phyloP scores from a whole-genome alignment of 2,797 vertebrate genomes.

The Rhyacichthys aspro region DNA sequence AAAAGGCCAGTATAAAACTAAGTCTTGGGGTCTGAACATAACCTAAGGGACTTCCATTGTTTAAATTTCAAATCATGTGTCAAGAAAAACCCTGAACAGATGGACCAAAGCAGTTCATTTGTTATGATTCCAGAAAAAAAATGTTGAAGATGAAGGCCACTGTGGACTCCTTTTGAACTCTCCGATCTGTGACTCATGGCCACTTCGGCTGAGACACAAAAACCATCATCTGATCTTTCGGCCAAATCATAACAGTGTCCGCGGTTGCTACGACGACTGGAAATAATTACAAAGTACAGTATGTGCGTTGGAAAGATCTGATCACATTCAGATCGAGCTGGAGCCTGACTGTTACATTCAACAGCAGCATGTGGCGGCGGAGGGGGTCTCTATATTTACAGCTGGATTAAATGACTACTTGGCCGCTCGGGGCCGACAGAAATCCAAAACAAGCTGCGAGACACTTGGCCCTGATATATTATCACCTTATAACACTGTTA shows the following conservation, averaged over 20 bases:
- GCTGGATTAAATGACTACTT: neutral
- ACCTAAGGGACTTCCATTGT: neutral
- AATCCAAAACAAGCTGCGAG: slow-evolving; percentile 16
- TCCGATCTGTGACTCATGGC: slow-evolving; percentile 45
- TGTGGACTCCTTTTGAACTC: slow-evolving; percentile 14
- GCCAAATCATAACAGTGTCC: slow-evolving; percentile 58
- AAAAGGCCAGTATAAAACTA: no score
- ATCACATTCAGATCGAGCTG: slow-evolving; percentile 46
- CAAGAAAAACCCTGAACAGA: neutral
- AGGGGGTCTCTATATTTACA: slow-evolving; percentile 16
- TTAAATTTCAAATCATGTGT: neutral
- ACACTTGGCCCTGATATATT: slow-evolving; percentile 2
- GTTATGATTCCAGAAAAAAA: neutral
- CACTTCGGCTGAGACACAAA: slow-evolving; percentile 33
- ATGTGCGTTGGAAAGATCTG: slow-evolving; percentile 59
- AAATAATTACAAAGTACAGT: slow-evolving; percentile 61
- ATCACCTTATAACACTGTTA: slow-evolving; percentile 2
- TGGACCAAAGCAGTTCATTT: no score
- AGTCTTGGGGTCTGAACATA: no score
- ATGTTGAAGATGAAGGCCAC: slow-evolving; percentile 18
- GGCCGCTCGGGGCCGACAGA: neutral
- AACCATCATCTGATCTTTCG: slow-evolving; percentile 47
- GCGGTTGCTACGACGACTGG: slow-evolving; percentile 71
- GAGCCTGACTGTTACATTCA: slow-evolving; percentile 23
- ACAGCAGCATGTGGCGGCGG: neutral